Conservation (phyloP, 2,888 invertebrate species). For the Oegoconia quadripuncta region DNA sequence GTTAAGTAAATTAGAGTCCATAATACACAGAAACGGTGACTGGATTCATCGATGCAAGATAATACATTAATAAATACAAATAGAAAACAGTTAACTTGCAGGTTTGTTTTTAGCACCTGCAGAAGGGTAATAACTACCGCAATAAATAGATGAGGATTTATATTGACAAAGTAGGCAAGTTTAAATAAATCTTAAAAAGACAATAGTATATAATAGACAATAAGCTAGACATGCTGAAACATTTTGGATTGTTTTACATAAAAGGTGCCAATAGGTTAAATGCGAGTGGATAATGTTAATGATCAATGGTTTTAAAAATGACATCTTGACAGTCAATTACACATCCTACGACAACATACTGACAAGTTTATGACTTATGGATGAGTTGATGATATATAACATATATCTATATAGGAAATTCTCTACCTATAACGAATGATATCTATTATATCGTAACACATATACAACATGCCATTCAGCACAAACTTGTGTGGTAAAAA, state of each 20-base stretch:
- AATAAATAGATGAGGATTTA: no score
- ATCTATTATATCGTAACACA: slow-evolving; percentile 46
- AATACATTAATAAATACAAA: no score
- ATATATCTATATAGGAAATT: slow-evolving; percentile 5
- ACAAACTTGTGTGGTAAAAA: slow-evolving; percentile 23
- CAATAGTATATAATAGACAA: no score
- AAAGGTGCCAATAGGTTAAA: slow-evolving; percentile 50
- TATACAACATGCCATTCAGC: slow-evolving; percentile 66
- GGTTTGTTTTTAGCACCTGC: no score
- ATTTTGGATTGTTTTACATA: slow-evolving; percentile 30
- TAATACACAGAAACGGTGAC: no score
- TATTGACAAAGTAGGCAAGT: no score
- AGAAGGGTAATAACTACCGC: no score
- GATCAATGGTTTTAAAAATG: slow-evolving; percentile 32
- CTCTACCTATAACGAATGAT: slow-evolving; percentile 1
- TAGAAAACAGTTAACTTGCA: no score
- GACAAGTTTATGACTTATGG: slow-evolving; percentile 20
- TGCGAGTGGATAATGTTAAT: slow-evolving; percentile 34
- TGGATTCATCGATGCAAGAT: no score
- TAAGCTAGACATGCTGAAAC: slow-evolving; percentile 52
- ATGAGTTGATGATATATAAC: not conserved
- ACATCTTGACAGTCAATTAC: slow-evolving; percentile 19
- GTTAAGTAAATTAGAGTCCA: no score
- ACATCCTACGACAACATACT: slow-evolving; percentile 12
- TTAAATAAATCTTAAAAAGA: no score